phyloP scores from a whole-genome alignment of 2,797 vertebrate genomes.

The Rallus crepitans region DNA sequence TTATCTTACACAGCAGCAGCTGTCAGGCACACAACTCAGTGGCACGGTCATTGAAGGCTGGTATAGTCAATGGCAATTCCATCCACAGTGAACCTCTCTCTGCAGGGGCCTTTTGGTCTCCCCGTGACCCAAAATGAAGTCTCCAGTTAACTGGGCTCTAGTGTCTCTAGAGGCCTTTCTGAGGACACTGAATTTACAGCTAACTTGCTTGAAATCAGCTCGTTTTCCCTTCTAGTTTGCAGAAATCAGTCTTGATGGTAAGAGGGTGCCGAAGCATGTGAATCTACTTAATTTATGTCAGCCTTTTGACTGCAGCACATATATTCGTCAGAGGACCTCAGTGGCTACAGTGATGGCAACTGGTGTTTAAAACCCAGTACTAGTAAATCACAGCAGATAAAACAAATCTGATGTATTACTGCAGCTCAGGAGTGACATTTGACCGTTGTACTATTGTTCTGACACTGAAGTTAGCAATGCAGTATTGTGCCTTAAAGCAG shows the following conservation, averaged over 20 bases:
- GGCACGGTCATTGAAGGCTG: rapidly evolving
- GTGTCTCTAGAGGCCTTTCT: neutral
- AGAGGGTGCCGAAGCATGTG: neutral
- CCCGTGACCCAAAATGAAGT: neutral
- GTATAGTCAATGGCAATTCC: neutral
- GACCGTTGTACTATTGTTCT: neutral
- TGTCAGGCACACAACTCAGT: neutral
- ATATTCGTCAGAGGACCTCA: neutral
- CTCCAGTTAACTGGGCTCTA: neutral
- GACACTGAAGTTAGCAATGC: conserved; percentile 21
- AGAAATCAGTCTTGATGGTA: neutral
- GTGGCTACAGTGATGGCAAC: neutral
- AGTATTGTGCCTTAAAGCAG: conserved; percentile 1
- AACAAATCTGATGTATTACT: conserved; percentile 37
- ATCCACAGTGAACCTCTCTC: neutral
- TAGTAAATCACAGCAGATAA: conserved; percentile 34
- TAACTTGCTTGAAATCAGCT: neutral
- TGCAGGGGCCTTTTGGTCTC: neutral
- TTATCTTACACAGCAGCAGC: neutral
- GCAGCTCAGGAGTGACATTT: conserved; percentile 23
- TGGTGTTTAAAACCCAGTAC: conserved; percentile 27
- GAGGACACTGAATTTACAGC: neutral
- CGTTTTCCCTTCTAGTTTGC: neutral
- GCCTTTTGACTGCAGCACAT: conserved; percentile 10
- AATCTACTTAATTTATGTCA: conserved; percentile 20